phyloP scores from a whole-genome alignment of 2,888 invertebrate genomes.

The Bombylius discolor region DNA sequence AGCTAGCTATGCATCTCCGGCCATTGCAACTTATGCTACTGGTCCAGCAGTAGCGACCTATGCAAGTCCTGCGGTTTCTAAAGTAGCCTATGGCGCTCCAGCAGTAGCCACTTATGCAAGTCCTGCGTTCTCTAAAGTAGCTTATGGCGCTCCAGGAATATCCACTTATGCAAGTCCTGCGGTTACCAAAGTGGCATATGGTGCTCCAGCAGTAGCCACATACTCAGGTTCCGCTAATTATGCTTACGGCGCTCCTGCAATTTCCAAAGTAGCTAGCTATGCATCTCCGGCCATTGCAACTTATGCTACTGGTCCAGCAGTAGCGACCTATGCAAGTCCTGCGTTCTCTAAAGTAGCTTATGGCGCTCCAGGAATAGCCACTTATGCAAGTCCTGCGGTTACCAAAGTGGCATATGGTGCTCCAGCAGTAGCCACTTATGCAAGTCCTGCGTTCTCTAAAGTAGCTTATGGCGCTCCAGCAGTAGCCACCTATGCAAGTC shows the following conservation, averaged over 20 bases:
- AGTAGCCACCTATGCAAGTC: constrained; percentile 22
- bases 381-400: constrained; percentile 8
- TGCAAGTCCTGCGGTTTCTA: constrained; percentile 20
- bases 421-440: background rate
- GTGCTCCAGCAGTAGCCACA: constrained; percentile 16
- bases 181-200: constrained; percentile 11
- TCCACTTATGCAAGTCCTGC: constrained; percentile 7
- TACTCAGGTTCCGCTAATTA: constrained; percentile 8
- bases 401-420: constrained; percentile 3
- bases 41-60: constrained; percentile 37
- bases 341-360: constrained; percentile 12
- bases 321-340: constrained; percentile 22
- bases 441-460: constrained; percentile 16
- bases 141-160: constrained; percentile 12
- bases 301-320: constrained; percentile 36
- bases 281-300: constrained; percentile 14
- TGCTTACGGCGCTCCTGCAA: constrained; percentile 20
- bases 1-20: constrained; percentile 1
- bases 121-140: constrained; percentile 11
- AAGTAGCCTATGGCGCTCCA: constrained; percentile 19
- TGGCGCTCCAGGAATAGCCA: constrained; percentile 11
- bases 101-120: constrained; percentile 4
- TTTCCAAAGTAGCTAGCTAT: constrained; percentile 11
- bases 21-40: constrained; percentile 18
- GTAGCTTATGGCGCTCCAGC: constrained; percentile 29